Evolutionary conservation across 2,113 vertebrate species (phyloP).

Genomic region (Scomber scombrus): DNA sequence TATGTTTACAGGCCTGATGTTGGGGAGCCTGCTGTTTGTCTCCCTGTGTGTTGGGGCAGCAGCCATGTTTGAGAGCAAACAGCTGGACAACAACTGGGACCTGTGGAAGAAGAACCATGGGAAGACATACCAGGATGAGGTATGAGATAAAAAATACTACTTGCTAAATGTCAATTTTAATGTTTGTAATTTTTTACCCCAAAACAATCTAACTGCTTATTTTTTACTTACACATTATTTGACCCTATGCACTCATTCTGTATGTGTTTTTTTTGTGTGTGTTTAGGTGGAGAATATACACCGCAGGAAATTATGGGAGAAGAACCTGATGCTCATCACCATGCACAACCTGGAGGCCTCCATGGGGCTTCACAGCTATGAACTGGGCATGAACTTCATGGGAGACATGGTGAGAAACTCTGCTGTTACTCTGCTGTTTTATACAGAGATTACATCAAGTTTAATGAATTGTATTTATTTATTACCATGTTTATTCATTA

Average conservation of each 20-base stretch:
- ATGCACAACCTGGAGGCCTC: conserved; percentile 92
- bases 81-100: conserved; percentile 84
- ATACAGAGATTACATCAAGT: no score
- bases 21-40: conserved; percentile 63
- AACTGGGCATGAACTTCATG: conserved; percentile 91
- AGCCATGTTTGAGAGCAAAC: conserved; percentile 61
- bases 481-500: background rate
- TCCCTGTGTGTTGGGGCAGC: conserved; percentile 29
- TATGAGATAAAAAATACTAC: conserved; percentile 16
- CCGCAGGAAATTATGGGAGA: conserved; percentile 89
- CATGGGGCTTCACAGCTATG: conserved; percentile 90
- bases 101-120: conserved; percentile 86
- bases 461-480: background rate
- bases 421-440: background rate
- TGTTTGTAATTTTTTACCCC: background rate
- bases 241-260: background rate
- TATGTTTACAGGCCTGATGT: conserved; percentile 62
- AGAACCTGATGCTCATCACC: conserved; percentile 86
- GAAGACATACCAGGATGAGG: conserved; percentile 77
- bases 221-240: fast-evolving
- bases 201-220: no score
- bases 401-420: conserved; percentile 85
- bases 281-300: conserved; percentile 83
- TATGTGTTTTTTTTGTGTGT: background rate
- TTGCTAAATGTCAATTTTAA: no score